phyloP scores from a whole-genome alignment of 2,888 invertebrate genomes.

The Coelinius sp. region DNA sequence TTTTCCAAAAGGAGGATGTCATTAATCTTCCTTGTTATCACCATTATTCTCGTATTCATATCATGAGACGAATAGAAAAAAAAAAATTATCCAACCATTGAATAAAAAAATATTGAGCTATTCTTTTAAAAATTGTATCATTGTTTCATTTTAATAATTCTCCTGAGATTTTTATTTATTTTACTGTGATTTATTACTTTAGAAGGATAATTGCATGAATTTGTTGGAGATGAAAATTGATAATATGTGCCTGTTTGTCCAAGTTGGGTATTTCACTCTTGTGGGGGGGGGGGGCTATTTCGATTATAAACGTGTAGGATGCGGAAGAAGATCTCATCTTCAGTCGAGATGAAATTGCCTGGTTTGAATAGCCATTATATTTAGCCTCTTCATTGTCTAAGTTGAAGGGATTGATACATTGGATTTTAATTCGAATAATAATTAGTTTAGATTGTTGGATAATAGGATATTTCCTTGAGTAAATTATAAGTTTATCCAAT shows the following conservation, averaged over 20 bases:
- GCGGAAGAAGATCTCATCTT: slow-evolving; percentile 5
- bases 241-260: background rate
- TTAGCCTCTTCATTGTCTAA: background rate
- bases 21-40: background rate
- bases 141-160: background rate
- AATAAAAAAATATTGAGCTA: background rate
- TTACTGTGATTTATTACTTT: background rate
- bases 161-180: background rate
- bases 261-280: too few relatives aligned
- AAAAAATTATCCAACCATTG: background rate
- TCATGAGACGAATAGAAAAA: background rate
- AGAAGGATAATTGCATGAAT: background rate
- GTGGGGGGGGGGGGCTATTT: background rate
- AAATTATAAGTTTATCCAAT: too few relatives aligned
- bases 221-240: background rate
- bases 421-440: background rate
- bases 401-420: background rate
- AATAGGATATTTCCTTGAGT: too few relatives aligned
- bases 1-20: too few relatives aligned
- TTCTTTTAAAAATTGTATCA: background rate
- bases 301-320: slow-evolving; percentile 1
- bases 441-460: background rate
- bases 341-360: slow-evolving; percentile 5
- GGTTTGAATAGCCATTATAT: slow-evolving; percentile 1
- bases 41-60: too few relatives aligned